These are phyloP conservation scores for Anguilla pacifica DNA, from an alignment of 2,797 vertebrate species.

Conservation along the genomic window DNA sequence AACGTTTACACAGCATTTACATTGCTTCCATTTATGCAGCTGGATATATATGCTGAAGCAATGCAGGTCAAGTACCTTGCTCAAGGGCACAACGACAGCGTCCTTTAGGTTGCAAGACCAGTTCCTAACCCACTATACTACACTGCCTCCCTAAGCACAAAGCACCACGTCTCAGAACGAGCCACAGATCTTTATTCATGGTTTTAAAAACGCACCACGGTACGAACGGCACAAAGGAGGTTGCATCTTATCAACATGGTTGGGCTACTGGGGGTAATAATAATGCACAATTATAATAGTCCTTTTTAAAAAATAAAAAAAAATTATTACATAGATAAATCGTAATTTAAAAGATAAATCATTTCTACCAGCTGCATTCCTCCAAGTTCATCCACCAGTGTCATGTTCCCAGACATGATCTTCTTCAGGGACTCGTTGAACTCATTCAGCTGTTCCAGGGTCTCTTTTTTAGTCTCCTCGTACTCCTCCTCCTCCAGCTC, in stretches of 20 bases:
- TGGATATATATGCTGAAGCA: too few relatives aligned
- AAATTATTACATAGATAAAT: constrained; percentile 1
- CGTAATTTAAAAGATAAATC: background rate
- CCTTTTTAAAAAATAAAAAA: too few relatives aligned
- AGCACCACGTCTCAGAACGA: background rate
- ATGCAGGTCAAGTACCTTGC: too few relatives aligned
- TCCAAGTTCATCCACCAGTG: constrained; percentile 92
- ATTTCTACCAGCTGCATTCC: constrained; percentile 93
- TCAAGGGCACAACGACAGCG: too few relatives aligned
- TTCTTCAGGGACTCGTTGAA: constrained; percentile 96
- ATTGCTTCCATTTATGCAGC: too few relatives aligned
- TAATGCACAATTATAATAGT: background rate
- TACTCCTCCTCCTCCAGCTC: constrained; percentile 94
- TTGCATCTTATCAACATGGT: too few relatives aligned
- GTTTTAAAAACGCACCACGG: background rate
- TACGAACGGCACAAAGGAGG: background rate
- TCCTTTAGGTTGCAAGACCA: too few relatives aligned
- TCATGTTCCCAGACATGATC: constrained; percentile 97
- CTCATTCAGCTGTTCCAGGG: constrained; percentile 91
- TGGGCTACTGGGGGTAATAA: background rate
- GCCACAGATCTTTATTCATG: background rate
- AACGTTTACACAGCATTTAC: too few relatives aligned
- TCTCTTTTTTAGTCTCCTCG: constrained; percentile 96
- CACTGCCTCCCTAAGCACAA: too few relatives aligned
- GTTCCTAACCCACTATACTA: too few relatives aligned